phyloP scores from a whole-genome alignment of 2,113 vertebrate genomes.

The Pitta sordida region DNA sequence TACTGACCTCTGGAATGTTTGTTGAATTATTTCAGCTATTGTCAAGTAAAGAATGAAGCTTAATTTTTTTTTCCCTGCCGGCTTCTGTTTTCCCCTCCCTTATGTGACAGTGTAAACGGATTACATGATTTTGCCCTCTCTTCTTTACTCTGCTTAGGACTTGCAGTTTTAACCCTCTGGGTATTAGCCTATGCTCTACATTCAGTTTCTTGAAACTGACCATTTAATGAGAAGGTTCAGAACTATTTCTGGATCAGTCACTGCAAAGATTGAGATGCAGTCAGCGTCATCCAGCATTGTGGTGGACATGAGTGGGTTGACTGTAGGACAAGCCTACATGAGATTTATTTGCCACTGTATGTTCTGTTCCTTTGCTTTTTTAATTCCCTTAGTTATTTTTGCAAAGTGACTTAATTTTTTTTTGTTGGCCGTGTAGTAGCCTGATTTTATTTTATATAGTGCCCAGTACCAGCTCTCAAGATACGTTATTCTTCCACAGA shows the following conservation, averaged over 20 bases:
- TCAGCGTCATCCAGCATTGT: neutral
- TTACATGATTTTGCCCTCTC: neutral
- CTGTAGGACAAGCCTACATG: neutral
- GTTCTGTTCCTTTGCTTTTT: neutral
- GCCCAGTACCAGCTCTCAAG: neutral
- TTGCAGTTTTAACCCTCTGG: neutral
- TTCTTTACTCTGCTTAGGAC: neutral
- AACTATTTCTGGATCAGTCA: neutral
- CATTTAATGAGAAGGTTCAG: neutral
- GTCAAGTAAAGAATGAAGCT: neutral
- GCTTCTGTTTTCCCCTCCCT: neutral
- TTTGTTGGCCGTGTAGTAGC: neutral
- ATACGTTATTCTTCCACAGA: neutral
- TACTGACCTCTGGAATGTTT: neutral
- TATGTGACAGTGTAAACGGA: neutral
- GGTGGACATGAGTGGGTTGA: neutral
- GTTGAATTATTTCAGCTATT: neutral
- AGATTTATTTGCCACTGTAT: neutral
- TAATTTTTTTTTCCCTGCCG: neutral
- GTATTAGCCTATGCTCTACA: neutral
- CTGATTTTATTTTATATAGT: neutral
- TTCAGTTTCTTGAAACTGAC: slow-evolving; percentile 8
- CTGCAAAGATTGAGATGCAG: neutral
- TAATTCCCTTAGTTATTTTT: neutral
- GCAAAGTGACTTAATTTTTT: neutral